Evolutionary conservation across 2,888 invertebrate genomes (phyloP).

Genomic region (Sminthurides aquaticus): DNA sequence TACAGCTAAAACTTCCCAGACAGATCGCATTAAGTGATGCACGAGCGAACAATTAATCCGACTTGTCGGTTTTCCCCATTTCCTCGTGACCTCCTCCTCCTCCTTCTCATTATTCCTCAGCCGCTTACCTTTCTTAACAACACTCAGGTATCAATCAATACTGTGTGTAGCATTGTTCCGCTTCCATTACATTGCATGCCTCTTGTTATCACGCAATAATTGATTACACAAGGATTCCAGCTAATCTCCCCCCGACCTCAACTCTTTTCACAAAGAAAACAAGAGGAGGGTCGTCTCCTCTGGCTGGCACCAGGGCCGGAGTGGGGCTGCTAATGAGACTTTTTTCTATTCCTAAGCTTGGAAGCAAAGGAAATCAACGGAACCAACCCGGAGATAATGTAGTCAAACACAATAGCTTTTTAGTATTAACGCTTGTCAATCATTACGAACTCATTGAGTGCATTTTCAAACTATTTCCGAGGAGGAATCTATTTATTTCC

Average conservation of each 20-base stretch:
- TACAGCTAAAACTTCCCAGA: background rate
- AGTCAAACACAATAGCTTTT: background rate
- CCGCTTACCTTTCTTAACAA: background rate
- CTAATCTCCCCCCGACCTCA: background rate
- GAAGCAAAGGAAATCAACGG: no score
- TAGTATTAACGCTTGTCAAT: constrained; percentile 20
- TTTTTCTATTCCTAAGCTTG: background rate
- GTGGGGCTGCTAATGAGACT: background rate
- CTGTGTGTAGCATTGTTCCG: no score
- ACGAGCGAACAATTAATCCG: background rate
- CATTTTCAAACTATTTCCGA: background rate
- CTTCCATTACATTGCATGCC: background rate
- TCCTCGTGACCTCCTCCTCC: background rate
- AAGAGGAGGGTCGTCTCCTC: background rate
- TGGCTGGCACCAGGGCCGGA: background rate
- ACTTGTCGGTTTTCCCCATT: background rate
- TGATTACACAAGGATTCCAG: background rate
- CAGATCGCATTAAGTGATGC: background rate
- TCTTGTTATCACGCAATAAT: background rate
- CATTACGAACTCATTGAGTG: constrained; percentile 6
- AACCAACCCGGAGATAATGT: no score
- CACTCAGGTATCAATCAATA: no score
- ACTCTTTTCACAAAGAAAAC: background rate
- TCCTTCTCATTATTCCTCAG: background rate
- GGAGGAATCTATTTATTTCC: constrained; percentile 14